phyloP scores from a whole-genome alignment of 1,140 invertebrate genomes.

The Heterodera carotae region DNA sequence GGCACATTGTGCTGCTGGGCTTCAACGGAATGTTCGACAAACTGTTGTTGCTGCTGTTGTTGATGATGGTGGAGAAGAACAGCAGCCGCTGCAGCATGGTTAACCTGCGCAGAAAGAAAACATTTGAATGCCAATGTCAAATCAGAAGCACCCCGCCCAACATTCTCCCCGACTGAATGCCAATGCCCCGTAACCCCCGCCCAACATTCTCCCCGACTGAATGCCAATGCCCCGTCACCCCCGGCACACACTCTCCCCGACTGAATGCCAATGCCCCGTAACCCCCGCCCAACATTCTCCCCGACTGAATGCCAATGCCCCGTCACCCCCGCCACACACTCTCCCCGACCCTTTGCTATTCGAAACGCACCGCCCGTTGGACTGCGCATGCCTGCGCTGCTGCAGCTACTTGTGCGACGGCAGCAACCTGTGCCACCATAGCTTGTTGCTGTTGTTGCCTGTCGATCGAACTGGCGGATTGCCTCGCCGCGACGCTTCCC shows the following conservation, averaged over 20 bases:
- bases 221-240: too few species aligned
- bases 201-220: too few species aligned
- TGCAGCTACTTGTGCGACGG: constrained; percentile 28
- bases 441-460: constrained; percentile 22
- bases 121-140: not conserved
- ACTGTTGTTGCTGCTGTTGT: constrained; percentile 26
- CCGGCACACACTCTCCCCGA: too few species aligned
- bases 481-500: constrained; percentile 18
- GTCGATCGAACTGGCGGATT: not conserved
- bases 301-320: too few species aligned
- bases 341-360: not conserved
- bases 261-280: too few species aligned
- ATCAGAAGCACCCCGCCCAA: not conserved
- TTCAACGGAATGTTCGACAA: not conserved
- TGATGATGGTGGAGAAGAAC: constrained; percentile 31
- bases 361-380: constrained; percentile 20
- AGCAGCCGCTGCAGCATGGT: constrained; percentile 10
- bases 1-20: not conserved
- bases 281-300: too few species aligned
- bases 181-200: too few species aligned
- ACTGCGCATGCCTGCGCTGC: constrained; percentile 31
- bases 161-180: too few species aligned
- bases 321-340: not conserved
- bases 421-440: constrained; percentile 30
- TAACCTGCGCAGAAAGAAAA: constrained; percentile 2